These are phyloP conservation scores for Nannobrachium achirus DNA, from an alignment of 2,113 vertebrate genomes.

Conservation along the genomic window DNA sequence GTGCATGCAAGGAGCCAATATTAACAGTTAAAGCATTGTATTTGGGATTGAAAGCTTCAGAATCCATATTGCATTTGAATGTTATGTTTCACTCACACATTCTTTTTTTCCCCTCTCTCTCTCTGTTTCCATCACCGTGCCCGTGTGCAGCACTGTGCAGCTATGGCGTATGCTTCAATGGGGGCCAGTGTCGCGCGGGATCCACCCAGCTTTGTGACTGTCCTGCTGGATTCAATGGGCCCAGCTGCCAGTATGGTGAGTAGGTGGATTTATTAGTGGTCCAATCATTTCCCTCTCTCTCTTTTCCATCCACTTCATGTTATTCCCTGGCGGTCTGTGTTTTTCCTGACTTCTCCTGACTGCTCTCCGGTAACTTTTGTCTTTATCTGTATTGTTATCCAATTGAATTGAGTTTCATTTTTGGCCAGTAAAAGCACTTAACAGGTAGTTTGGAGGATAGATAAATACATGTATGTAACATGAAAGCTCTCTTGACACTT, in stretches of 20 bases:
- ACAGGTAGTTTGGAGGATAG: neutral
- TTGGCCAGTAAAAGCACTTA: neutral
- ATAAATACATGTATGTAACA: constrained; percentile 1
- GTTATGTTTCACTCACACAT: constrained; percentile 37
- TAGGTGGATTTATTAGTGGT: constrained; percentile 3
- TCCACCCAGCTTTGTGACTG: constrained; percentile 81
- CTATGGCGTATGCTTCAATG: constrained; percentile 79
- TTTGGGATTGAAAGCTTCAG: no score
- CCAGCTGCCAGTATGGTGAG: constrained; percentile 88
- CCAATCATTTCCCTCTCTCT: neutral
- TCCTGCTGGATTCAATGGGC: constrained; percentile 83
- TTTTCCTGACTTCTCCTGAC: no score
- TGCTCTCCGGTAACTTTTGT: no score
- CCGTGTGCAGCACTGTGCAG: constrained; percentile 75
- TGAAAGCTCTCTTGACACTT: constrained; percentile 10
- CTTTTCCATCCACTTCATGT: neutral
- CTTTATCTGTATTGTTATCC: no score
- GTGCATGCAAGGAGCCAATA: no score
- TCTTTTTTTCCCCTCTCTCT: constrained; percentile 30
- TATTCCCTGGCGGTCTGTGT: no score
- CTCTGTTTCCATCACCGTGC: constrained; percentile 28
- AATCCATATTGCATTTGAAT: no score
- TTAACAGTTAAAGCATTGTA: no score
- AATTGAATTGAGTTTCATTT: no score
- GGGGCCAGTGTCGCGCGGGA: constrained; percentile 79